phyloP scores from a whole-genome alignment of 2,113 vertebrate genomes.

The Lepisosteus osseus region DNA sequence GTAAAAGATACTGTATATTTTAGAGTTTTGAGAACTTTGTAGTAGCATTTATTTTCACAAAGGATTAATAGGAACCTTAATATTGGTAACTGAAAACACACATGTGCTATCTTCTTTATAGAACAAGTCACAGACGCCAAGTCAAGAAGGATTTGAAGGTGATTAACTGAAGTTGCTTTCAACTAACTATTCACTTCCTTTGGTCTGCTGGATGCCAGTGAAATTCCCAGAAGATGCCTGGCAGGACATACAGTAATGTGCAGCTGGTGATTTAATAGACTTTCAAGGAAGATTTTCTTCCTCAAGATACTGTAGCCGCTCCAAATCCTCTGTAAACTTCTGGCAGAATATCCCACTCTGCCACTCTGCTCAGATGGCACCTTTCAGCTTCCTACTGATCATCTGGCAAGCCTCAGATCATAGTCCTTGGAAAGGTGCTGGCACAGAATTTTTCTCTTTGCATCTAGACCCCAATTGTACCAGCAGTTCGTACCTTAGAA shows the following conservation, averaged over 20 bases:
- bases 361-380: conserved; percentile 59
- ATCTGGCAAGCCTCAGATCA: conserved; percentile 45
- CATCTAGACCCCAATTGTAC: conserved; percentile 55
- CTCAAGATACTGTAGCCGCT: conserved; percentile 38
- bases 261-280: conserved; percentile 73
- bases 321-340: conserved; percentile 64
- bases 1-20: too few relatives aligned
- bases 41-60: too few relatives aligned
- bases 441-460: conserved; percentile 43
- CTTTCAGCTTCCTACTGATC: conserved; percentile 58
- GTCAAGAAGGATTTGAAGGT: conserved; percentile 35
- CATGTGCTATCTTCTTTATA: conserved; percentile 42
- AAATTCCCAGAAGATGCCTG: conserved; percentile 33
- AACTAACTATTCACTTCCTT: conserved; percentile 34
- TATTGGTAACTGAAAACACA: too few relatives aligned
- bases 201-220: neutral
- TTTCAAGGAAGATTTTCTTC: conserved; percentile 64
- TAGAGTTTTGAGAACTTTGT: too few relatives aligned
- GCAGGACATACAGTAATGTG: conserved; percentile 63
- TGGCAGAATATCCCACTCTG: conserved; percentile 52
- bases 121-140: conserved; percentile 27
- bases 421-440: conserved; percentile 49
- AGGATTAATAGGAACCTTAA: too few relatives aligned
- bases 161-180: conserved; percentile 48
- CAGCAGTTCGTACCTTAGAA: conserved; percentile 46